phyloP scores from a whole-genome alignment of 1,140 invertebrate genomes.

The Plectrocnemia conspersa region DNA sequence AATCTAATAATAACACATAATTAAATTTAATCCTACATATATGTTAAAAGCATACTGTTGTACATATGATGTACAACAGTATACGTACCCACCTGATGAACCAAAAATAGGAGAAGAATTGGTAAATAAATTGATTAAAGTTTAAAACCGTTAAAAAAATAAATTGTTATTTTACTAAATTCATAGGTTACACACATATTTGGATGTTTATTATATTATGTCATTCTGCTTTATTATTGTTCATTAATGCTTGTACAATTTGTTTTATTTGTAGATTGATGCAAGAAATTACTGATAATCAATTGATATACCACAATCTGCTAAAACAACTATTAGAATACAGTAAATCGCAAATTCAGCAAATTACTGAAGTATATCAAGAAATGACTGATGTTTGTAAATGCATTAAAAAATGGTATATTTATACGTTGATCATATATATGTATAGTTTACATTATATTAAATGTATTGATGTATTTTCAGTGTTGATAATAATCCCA shows the following conservation, averaged over 20 bases:
- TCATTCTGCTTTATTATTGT: not conserved
- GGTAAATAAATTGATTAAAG: too few species aligned
- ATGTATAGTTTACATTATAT: conserved; percentile 38
- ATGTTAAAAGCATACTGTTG: too few species aligned
- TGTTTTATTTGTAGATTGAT: conserved; percentile 48
- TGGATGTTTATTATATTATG: not conserved
- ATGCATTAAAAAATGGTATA: not conserved
- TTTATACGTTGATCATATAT: conserved; percentile 11
- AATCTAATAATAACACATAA: too few species aligned
- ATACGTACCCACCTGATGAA: too few species aligned
- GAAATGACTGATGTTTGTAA: conserved; percentile 34
- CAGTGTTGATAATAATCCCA: too few species aligned
- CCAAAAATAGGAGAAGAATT: too few species aligned
- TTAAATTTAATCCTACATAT: too few species aligned
- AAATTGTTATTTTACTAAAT: too few species aligned
- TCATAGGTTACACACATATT: too few species aligned
- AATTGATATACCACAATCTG: conserved; percentile 67
- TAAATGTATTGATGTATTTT: too few species aligned
- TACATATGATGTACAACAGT: too few species aligned
- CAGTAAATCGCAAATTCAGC: conserved; percentile 55
- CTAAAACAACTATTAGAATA: conserved; percentile 68
- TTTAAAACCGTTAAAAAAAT: too few species aligned
- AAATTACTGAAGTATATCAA: conserved; percentile 40
- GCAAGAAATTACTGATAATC: conserved; percentile 61
- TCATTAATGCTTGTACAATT: not conserved